phyloP scores from a whole-genome alignment of 2,113 vertebrate genomes.

The Corythoichthys haematopterus region DNA sequence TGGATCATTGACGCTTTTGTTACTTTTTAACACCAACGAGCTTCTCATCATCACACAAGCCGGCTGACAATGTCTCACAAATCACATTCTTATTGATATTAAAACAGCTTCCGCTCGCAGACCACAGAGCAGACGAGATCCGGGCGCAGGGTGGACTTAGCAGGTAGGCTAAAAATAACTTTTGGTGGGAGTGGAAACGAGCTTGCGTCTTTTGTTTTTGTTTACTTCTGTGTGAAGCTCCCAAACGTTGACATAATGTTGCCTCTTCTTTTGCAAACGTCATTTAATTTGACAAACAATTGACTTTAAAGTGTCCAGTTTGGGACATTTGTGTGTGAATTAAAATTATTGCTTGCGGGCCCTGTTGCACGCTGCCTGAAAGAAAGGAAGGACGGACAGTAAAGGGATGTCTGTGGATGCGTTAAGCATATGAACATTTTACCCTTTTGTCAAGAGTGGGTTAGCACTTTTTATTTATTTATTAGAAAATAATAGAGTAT shows the following conservation, averaged over 20 bases:
- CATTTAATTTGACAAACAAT: neutral
- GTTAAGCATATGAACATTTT: no score
- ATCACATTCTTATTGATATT: neutral
- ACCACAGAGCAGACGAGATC: slow-evolving; percentile 10
- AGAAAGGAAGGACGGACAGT: neutral
- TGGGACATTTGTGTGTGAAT: neutral
- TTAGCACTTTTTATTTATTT: no score
- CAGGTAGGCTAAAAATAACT: slow-evolving; percentile 61
- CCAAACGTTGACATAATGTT: neutral
- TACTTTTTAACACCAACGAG: slow-evolving; percentile 13
- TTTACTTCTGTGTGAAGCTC: neutral
- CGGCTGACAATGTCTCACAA: slow-evolving; percentile 5
- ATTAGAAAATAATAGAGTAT: no score
- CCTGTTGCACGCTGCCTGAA: neutral
- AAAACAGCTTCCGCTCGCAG: neutral
- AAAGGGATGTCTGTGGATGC: neutral
- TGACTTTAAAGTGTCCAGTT: neutral
- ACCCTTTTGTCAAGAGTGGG: no score
- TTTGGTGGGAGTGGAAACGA: slow-evolving; percentile 3
- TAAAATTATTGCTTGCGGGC: neutral
- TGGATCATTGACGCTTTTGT: slow-evolving; percentile 35
- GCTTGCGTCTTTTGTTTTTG: neutral
- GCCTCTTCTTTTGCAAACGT: neutral
- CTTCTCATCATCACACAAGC: neutral
- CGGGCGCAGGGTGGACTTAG: slow-evolving; percentile 42